Conservation (phyloP, 2,888 invertebrate genomes). For the Platypus cylindrus region DNA sequence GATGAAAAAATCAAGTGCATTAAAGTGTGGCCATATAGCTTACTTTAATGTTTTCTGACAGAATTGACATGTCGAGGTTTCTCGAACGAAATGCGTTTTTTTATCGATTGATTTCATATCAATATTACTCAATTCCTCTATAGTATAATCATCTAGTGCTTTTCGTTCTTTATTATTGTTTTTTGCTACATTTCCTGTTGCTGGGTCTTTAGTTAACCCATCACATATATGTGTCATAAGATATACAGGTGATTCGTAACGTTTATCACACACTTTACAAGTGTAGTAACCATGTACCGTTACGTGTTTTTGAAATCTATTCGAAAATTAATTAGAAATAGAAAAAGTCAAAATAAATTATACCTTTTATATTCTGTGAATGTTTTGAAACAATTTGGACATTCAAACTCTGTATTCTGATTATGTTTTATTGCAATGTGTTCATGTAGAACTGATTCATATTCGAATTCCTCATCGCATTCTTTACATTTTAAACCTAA, state of each 20-base stretch:
- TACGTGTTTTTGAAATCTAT: slow-evolving; percentile 15
- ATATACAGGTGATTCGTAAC: slow-evolving; percentile 13
- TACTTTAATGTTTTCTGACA: slow-evolving; percentile 20
- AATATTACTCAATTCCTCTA: no score
- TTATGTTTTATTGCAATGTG: slow-evolving; percentile 13
- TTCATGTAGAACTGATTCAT: slow-evolving; percentile 11
- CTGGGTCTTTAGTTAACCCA: no score
- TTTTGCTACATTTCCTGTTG: no score
- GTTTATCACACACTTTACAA: slow-evolving; percentile 16
- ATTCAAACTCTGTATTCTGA: slow-evolving; percentile 13
- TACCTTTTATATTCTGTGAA: slow-evolving; percentile 15
- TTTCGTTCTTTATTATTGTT: no score
- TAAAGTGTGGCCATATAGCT: slow-evolving; percentile 4
- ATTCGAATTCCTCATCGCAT: slow-evolving; percentile 15
- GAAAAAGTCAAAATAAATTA: background rate
- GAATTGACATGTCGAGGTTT: slow-evolving; percentile 17
- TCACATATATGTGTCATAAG: slow-evolving; percentile 13
- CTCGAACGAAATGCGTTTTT: no score
- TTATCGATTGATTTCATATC: no score
- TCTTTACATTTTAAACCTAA: no score
- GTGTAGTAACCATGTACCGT: slow-evolving; percentile 13
- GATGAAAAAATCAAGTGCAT: no score
- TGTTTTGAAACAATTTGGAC: slow-evolving; percentile 14
- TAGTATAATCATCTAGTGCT: no score
- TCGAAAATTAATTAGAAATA: background rate